Conservation (phyloP, 2,113 vertebrate species). For the Bolborhynchus lineola region DNA sequence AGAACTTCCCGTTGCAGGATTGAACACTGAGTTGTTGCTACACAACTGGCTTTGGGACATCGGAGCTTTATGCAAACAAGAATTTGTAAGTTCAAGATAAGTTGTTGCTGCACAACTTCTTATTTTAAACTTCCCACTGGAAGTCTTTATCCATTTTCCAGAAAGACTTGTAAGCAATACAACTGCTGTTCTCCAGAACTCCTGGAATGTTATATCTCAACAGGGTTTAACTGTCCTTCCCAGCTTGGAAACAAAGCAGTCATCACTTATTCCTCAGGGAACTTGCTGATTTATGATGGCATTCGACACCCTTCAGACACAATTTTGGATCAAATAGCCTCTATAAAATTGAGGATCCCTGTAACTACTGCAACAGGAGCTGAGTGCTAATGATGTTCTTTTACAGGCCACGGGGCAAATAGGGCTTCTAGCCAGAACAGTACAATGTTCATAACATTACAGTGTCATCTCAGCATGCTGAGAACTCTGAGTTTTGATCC, state of each 20-base stretch:
- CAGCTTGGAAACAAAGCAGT: not conserved
- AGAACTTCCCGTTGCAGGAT: not conserved
- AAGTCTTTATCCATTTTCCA: not conserved
- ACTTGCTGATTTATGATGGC: not conserved
- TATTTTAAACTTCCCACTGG: not conserved
- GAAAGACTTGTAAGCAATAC: not conserved
- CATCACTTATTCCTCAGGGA: not conserved
- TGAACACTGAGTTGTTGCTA: not conserved
- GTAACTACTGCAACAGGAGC: not conserved
- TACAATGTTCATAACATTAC: not conserved
- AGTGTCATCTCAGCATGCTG: not conserved
- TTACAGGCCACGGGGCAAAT: not conserved
- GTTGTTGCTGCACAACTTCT: not conserved
- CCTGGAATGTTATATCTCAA: not conserved
- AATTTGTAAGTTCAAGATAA: not conserved
- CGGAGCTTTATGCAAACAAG: not conserved
- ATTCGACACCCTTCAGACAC: not conserved
- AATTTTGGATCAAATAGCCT: not conserved
- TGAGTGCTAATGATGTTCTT: not conserved
- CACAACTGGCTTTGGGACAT: not conserved
- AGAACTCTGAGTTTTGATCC: not conserved
- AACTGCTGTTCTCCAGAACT: not conserved
- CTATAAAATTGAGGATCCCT: not conserved
- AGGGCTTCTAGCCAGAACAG: not conserved
- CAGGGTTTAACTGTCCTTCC: not conserved